Conservation (phyloP, 2,113 vertebrate species). For the Phrynocephalus versicolor region DNA sequence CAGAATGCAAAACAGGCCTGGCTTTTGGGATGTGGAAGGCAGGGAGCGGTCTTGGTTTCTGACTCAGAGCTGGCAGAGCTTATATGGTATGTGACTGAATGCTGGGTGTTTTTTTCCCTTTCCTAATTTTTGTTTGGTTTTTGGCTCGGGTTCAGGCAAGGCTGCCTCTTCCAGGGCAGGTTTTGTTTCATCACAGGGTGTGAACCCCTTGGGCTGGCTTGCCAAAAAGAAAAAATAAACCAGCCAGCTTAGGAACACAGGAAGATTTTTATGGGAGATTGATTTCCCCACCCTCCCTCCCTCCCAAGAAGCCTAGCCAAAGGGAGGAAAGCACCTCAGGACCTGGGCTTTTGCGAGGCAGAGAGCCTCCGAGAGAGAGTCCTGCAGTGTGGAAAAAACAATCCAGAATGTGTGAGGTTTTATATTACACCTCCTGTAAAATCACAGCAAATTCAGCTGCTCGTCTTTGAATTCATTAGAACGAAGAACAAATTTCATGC, state of each 20-base stretch:
- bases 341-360: neutral
- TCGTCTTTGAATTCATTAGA: neutral
- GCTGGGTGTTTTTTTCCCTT: neutral
- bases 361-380: too few relatives aligned
- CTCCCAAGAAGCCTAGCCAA: neutral
- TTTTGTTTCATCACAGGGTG: conserved; percentile 10
- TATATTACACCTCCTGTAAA: neutral
- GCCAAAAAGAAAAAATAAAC: too few relatives aligned
- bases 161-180: conserved; percentile 32
- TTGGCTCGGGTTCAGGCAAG: conserved; percentile 26
- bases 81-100: conserved; percentile 18
- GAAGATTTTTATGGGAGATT: neutral
- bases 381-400: too few relatives aligned
- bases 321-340: neutral
- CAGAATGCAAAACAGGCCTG: neutral
- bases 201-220: neutral
- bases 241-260: too few relatives aligned
- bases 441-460: neutral
- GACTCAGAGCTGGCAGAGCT: conserved; percentile 17
- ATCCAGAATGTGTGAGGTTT: neutral
- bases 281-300: too few relatives aligned
- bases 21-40: neutral
- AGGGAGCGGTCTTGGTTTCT: conserved; percentile 5
- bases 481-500: neutral
- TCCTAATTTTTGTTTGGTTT: neutral